Conservation (phyloP, 2,888 invertebrate species). For the Drosophila prostipennis region DNA sequence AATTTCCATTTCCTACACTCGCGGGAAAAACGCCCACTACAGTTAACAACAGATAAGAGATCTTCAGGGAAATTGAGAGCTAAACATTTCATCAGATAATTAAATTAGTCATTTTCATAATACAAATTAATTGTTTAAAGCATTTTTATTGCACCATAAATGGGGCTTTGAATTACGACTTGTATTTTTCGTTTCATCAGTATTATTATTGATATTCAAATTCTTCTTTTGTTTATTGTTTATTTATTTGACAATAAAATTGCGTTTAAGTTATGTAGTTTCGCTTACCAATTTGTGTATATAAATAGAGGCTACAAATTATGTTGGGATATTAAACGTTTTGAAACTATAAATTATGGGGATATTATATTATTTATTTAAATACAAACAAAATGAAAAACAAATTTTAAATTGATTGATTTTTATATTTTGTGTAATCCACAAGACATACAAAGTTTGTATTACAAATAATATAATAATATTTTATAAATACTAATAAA, state of each 20-base stretch:
- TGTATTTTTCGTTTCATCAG: neutral
- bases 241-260: neutral
- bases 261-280: neutral
- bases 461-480: too few species aligned
- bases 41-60: neutral
- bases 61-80: neutral
- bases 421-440: too few species aligned
- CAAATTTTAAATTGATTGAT: too few species aligned
- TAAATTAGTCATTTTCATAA: neutral
- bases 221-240: neutral
- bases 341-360: too few species aligned
- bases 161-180: neutral
- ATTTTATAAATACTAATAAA: too few species aligned
- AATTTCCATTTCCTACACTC: slow-evolving; percentile 58
- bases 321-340: too few species aligned
- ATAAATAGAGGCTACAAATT: neutral
- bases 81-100: slow-evolving; percentile 1
- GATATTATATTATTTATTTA: too few species aligned
- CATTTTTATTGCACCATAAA: too few species aligned
- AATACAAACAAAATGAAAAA: too few species aligned
- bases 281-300: neutral
- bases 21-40: slow-evolving; percentile 9
- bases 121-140: too few species aligned
- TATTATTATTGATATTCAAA: neutral
- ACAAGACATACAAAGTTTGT: too few species aligned